Conservation (phyloP, 2,888 invertebrate genomes). For the Latrodectus hesperus region DNA sequence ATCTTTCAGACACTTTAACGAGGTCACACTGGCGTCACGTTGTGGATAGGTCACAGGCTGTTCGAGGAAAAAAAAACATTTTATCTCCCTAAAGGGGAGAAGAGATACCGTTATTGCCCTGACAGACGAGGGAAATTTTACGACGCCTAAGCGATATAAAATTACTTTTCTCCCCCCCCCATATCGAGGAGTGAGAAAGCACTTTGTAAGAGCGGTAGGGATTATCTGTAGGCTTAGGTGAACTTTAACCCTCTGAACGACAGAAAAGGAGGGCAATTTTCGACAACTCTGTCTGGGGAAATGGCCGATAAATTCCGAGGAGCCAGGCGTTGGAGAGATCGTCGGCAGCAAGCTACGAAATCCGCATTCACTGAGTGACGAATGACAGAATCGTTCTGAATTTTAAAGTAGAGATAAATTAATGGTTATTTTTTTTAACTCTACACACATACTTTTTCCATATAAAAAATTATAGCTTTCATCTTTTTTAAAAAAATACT, state of each 20-base stretch:
- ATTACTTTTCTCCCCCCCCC: not conserved
- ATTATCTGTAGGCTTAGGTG: slow-evolving; percentile 10
- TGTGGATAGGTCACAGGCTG: not conserved
- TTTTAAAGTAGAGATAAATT: no score
- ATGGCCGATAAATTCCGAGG: not conserved
- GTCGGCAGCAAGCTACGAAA: no score
- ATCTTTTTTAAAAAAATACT: no score
- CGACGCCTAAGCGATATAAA: slow-evolving; percentile 25
- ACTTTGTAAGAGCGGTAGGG: slow-evolving; percentile 19
- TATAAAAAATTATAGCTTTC: no score
- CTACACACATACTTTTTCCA: no score
- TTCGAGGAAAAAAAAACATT: not conserved
- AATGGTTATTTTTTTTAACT: no score
- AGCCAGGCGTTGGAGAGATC: no score
- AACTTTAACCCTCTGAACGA: not conserved
- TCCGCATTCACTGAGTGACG: no score
- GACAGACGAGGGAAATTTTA: slow-evolving; percentile 12
- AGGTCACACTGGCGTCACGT: not conserved
- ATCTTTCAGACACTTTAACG: not conserved
- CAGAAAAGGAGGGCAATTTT: not conserved
- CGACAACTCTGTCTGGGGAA: not conserved
- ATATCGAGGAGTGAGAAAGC: slow-evolving; percentile 4
- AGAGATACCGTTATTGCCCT: not conserved
- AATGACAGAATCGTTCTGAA: no score
- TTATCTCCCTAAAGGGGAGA: not conserved